These are phyloP conservation scores for Andinoacara biseriatus DNA, from an alignment of 2,113 vertebrate genomes.

Conservation along the genomic window DNA sequence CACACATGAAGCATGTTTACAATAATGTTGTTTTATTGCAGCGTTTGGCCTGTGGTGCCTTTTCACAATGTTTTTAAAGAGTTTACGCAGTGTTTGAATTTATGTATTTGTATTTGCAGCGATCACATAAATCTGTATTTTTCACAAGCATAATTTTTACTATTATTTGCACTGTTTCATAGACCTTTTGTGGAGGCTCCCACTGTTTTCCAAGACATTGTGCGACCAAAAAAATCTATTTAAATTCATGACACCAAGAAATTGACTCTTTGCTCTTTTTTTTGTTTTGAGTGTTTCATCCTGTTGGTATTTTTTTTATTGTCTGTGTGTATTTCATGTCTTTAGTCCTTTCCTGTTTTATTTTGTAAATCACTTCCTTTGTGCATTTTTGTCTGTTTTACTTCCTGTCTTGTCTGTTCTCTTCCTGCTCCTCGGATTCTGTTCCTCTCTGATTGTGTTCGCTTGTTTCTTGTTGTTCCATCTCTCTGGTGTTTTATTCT, in stretches of 20 bases:
- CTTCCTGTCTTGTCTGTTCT: neutral
- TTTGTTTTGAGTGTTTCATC: neutral
- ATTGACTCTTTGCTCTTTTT: neutral
- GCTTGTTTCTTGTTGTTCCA: neutral
- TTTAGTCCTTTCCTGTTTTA: conserved; percentile 1
- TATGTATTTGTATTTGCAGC: neutral
- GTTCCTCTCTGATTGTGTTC: neutral
- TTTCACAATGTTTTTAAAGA: neutral
- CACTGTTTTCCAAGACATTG: neutral
- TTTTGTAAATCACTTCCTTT: conserved; percentile 14
- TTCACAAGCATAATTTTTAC: neutral
- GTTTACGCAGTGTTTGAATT: neutral
- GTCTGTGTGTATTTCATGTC: neutral
- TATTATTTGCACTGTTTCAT: neutral
- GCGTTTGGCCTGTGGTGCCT: neutral
- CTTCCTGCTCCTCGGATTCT: neutral
- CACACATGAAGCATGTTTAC: conserved; percentile 50
- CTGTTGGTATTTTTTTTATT: neutral
- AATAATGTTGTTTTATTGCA: conserved; percentile 12
- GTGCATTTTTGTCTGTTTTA: neutral
- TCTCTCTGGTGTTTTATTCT: neutral
- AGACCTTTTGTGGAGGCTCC: neutral
- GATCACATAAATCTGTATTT: neutral
- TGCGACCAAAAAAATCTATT: neutral
- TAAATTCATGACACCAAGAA: neutral